phyloP scores from a whole-genome alignment of 2,797 vertebrate species.

The Percopsis omiscomaycus region DNA sequence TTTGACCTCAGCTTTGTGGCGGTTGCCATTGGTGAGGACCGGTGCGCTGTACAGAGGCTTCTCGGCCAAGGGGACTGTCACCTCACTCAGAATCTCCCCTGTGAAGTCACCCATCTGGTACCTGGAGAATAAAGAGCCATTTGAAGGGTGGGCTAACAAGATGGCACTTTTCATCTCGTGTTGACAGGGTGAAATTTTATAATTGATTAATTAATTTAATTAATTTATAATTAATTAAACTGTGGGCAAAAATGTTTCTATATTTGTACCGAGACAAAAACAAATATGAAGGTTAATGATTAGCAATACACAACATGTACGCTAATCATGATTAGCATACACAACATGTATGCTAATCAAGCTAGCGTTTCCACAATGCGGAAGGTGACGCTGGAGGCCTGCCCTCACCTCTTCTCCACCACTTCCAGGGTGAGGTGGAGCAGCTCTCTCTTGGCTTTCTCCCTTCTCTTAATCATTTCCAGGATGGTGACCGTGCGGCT shows the following conservation, averaged over 20 bases:
- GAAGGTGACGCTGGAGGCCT: not conserved
- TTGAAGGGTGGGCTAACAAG: not conserved
- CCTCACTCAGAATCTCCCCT: slow-evolving; percentile 87
- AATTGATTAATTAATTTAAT: too few relatives aligned
- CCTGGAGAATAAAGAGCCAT: slow-evolving; percentile 58
- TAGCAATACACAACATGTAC: too few relatives aligned
- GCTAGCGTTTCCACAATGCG: too few relatives aligned
- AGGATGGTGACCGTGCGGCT: slow-evolving; percentile 91
- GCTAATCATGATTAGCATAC: too few relatives aligned
- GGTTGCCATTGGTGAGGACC: slow-evolving; percentile 83
- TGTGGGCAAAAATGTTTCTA: too few relatives aligned
- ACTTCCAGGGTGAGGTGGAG: slow-evolving; percentile 91
- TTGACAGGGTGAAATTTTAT: too few relatives aligned
- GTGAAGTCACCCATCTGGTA: slow-evolving; percentile 90
- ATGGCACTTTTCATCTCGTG: not conserved
- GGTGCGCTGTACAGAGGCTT: slow-evolving; percentile 80
- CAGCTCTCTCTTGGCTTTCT: slow-evolving; percentile 90
- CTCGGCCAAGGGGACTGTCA: slow-evolving; percentile 84
- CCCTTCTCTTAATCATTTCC: slow-evolving; percentile 94
- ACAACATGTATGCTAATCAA: too few relatives aligned
- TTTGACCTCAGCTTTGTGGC: slow-evolving; percentile 87
- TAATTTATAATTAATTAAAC: too few relatives aligned
- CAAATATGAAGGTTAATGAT: not conserved
- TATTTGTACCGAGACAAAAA: not conserved
- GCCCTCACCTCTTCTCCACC: slow-evolving; percentile 87